A percentile compares a stretch with the other conserved stretches of the same genome.
These are phyloP conservation scores for Nestor notabilis DNA, from an alignment of 2,113 vertebrate genomes.

Conservation along the genomic window DNA sequence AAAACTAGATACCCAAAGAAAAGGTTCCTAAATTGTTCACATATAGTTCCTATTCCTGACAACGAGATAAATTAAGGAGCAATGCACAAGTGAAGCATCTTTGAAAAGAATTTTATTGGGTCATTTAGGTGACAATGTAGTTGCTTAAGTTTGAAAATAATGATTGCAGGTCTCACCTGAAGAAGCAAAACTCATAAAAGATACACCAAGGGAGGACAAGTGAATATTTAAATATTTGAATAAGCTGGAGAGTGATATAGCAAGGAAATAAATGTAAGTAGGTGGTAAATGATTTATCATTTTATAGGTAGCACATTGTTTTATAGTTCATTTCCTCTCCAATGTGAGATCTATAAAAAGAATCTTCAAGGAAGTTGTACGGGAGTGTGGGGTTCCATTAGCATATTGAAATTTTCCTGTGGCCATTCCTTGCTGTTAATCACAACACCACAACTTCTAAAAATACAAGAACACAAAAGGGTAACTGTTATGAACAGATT, in stretches of 20 bases:
- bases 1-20: not conserved
- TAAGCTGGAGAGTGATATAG: not conserved
- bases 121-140: not conserved
- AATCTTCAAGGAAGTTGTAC: slow-evolving; percentile 59
- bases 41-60: not conserved
- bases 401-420: slow-evolving; percentile 45
- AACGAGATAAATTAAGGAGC: slow-evolving; percentile 8
- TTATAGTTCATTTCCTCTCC: slow-evolving; percentile 68
- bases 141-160: slow-evolving; percentile 1
- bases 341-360: slow-evolving; percentile 68
- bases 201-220: slow-evolving; percentile 15
- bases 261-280: not conserved
- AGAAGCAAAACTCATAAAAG: slow-evolving; percentile 18
- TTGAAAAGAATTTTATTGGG: slow-evolving; percentile 14
- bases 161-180: not conserved
- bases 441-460: slow-evolving; percentile 61
- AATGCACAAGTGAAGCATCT: not conserved
- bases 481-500: slow-evolving; percentile 51
- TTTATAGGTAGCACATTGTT: slow-evolving; percentile 54
- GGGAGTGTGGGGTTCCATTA: slow-evolving; percentile 50
- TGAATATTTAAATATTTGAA: slow-evolving; percentile 34
- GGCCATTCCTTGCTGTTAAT: slow-evolving; percentile 66
- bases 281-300: slow-evolving; percentile 55
- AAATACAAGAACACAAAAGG: slow-evolving; percentile 49
- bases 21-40: not conserved